Evolutionary conservation across 2,797 vertebrate genomes (phyloP).

Genomic region (Platyrinchus mystaceus): DNA sequence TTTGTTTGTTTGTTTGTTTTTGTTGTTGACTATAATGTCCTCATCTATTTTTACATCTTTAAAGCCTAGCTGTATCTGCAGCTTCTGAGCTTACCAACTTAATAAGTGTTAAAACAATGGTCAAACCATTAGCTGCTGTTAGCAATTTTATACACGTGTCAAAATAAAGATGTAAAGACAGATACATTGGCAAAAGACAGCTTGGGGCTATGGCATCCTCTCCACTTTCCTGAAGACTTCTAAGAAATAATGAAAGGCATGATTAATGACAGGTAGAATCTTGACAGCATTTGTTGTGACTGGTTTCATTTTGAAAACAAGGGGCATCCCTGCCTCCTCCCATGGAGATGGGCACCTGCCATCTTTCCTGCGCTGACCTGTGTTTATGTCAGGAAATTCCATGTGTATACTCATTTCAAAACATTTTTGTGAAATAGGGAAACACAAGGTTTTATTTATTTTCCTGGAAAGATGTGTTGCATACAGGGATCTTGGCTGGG

Average conservation of each 20-base stretch:
- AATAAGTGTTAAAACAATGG: background rate
- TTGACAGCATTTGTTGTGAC: background rate
- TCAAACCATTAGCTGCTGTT: background rate
- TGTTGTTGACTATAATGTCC: rapidly evolving
- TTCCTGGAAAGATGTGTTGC: background rate
- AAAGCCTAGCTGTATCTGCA: background rate
- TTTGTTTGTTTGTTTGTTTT: too few species aligned
- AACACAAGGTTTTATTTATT: background rate
- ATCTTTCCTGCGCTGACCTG: rapidly evolving
- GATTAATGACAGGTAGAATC: background rate
- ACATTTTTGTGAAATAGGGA: background rate
- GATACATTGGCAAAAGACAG: background rate
- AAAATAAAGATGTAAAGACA: background rate
- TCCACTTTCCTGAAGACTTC: background rate
- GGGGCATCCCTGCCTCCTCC: background rate
- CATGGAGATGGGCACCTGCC: background rate
- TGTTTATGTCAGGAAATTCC: too few species aligned
- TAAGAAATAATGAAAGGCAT: background rate
- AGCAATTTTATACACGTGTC: background rate
- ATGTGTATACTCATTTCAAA: rapidly evolving
- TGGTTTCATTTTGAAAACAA: background rate
- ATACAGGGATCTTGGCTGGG: rapidly evolving
- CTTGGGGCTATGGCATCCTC: background rate
- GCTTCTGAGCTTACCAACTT: background rate
- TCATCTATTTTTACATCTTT: background rate